Conservation (phyloP, 2,888 invertebrate species). For the Temnothorax ravouxi region DNA sequence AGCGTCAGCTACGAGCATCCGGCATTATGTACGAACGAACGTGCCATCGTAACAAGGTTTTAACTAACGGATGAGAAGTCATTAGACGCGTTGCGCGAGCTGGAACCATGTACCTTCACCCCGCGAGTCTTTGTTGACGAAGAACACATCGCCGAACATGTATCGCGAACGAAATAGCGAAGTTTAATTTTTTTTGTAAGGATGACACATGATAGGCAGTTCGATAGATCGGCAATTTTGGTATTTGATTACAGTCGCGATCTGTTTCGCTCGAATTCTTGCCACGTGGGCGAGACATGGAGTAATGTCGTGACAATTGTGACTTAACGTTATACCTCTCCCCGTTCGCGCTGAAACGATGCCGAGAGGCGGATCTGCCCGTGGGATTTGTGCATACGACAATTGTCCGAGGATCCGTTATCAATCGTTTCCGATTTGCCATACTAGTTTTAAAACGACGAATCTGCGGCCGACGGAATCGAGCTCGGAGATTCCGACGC, state of each 20-base stretch:
- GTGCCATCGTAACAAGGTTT: slow-evolving; percentile 23
- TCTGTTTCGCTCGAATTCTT: slow-evolving; percentile 43
- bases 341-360: slow-evolving; percentile 35
- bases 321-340: slow-evolving; percentile 34
- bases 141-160: background rate
- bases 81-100: background rate
- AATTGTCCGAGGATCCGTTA: slow-evolving; percentile 27
- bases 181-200: background rate
- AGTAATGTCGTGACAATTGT: slow-evolving; percentile 43
- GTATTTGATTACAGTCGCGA: background rate
- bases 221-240: background rate
- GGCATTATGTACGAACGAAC: background rate
- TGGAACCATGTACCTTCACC: slow-evolving; percentile 17
- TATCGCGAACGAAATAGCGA: background rate
- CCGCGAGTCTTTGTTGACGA: background rate
- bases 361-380: background rate
- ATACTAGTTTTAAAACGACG: slow-evolving; percentile 48
- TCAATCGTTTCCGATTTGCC: slow-evolving; percentile 55
- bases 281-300: slow-evolving; percentile 49
- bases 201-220: background rate
- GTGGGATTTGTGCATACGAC: slow-evolving; percentile 1
- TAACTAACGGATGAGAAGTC: slow-evolving; percentile 8
- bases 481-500: slow-evolving; percentile 42
- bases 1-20: background rate
- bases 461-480: slow-evolving; percentile 30